Base-by-base conservation (phyloP, 2,797 vertebrate genomes). In the Epinephelus coioides region DNA sequence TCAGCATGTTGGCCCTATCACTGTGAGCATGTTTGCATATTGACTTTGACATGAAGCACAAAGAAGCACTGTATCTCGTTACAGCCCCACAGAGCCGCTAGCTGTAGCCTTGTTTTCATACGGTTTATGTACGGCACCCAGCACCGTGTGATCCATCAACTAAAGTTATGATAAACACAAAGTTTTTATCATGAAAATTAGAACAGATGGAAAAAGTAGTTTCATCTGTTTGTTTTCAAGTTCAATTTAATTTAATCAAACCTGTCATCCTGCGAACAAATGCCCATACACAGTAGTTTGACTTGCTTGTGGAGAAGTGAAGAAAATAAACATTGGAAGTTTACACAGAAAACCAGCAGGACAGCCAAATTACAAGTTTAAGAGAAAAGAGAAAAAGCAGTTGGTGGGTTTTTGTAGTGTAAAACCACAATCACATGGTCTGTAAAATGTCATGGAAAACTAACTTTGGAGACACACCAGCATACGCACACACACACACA, bases 361-460 rank as follows among this genome's bases (percentile, higher is more conserved):
- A 75, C 56, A 54, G 46, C 23, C 17, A 86, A 83, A 90, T 86
- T 78, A 59, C 61, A 82, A 75, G 69, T 72, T 71, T 2, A 61
- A 54, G 66, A 81, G 55, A 19, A 2, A 61, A 54, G 66, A 81
- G 55, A 19, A 77, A 75, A 87, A 81, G 2, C 38, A 51, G n/a
- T 75, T 54, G 44, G 54, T 72, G 19, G 53, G 68, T 78, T 92
- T 84, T 77, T 75, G 66, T 62, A 60, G 76, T 83, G 82, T 63
- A 75, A 82, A 85, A 86, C 83, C 86, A 84, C 80, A 87, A 71
- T 79, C 67, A 53, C 78, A 86, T 43, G 55, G 82, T 78, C 84
- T 89, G 80, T 83, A 69, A 78, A 73, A 83, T 84, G 81, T 82
- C 80, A 78, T 81, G 81, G 83, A 89, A 91, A 90, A 81, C 69